Percentiles rank a stretch among this genome's conserved stretches.
These are phyloP conservation scores for Poeciliopsis paucimaculata DNA, from an alignment of 2,797 vertebrate genomes.

Conservation along the genomic window DNA sequence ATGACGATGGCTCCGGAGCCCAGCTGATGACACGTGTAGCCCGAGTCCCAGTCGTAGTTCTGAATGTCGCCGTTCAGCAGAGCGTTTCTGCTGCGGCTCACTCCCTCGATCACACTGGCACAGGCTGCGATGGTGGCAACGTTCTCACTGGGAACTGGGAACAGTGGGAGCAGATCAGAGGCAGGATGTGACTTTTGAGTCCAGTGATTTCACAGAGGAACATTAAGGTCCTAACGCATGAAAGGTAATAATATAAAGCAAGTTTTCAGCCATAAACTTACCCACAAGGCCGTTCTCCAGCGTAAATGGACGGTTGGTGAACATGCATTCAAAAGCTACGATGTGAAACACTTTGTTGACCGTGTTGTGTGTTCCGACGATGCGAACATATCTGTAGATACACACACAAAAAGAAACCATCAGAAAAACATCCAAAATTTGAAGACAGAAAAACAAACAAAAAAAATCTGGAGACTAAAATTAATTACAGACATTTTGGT, in stretches of 20 bases:
- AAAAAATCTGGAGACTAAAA: neutral
- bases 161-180: neutral
- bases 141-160: slow-evolving; percentile 90
- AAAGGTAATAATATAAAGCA: neutral
- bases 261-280: slow-evolving; percentile 49
- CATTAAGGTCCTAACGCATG: neutral
- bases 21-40: slow-evolving; percentile 97
- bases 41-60: slow-evolving; percentile 98
- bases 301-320: slow-evolving; percentile 88
- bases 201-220: neutral
- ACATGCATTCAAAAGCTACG: slow-evolving; percentile 99
- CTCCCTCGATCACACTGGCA: slow-evolving; percentile 95
- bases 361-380: slow-evolving; percentile 97
- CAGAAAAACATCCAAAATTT: neutral
- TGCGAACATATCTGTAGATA: slow-evolving; percentile 89
- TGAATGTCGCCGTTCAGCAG: slow-evolving; percentile 95
- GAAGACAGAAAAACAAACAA: neutral
- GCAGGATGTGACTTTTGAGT: neutral
- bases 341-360: slow-evolving; percentile 99
- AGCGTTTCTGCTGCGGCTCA: slow-evolving; percentile 95
- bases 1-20: slow-evolving; percentile 96
- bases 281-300: slow-evolving; percentile 93
- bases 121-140: slow-evolving; percentile 91
- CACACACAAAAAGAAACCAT: neutral
- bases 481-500: neutral